Base-by-base conservation (phyloP, 2,797 vertebrate genomes). In the Characodon lateralis region DNA sequence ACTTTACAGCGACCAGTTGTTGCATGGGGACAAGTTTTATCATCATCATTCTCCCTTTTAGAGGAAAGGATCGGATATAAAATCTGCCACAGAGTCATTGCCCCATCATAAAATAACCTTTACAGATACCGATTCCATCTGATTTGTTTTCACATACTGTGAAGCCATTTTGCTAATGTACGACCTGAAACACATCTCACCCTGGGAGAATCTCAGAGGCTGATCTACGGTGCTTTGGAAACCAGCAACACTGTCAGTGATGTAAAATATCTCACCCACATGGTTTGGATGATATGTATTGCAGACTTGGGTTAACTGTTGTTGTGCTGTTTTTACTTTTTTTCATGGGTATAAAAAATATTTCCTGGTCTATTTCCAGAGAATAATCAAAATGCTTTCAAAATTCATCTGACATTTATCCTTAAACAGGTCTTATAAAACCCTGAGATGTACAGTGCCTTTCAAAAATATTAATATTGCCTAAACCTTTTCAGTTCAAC, bases 51-150 rank as follows among this genome's bases (percentile, higher is more conserved):
- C 53, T 50, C 31, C 4, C 14, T 59, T 84, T 77, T 58, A 79
- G 1, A 46, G 16, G 66, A 22, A 61, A 13, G 5, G 22, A 75
- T 79, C 6, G n/a, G 51, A 73, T 28, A 76, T 55, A 6, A 83
- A 83, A 83, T 73, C 39, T 18, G 24, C 26, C 55, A 77, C 18
- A 76, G 70, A 77, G 46, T 51, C 61, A 7, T 41, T n/a, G 14
- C 63, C 13, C 43, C 18, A 39, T 73, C 65, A 69, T 16, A 10
- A 78, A 80, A 87, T 82, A 78, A 83, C 58, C 78, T 89, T 84
- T 71, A 79, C 71, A 82, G 77, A 70, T 20, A 75, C 39, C 9
- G 5, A 82, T 82, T 76, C 31, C 63, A 76, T 79, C 56, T n/a
- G 14, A 78, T 71, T 48, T 43, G 70, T 58, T 79, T 82, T 81